phyloP scores from a whole-genome alignment of 2,797 vertebrate species.

The Meriones psammophilus region DNA sequence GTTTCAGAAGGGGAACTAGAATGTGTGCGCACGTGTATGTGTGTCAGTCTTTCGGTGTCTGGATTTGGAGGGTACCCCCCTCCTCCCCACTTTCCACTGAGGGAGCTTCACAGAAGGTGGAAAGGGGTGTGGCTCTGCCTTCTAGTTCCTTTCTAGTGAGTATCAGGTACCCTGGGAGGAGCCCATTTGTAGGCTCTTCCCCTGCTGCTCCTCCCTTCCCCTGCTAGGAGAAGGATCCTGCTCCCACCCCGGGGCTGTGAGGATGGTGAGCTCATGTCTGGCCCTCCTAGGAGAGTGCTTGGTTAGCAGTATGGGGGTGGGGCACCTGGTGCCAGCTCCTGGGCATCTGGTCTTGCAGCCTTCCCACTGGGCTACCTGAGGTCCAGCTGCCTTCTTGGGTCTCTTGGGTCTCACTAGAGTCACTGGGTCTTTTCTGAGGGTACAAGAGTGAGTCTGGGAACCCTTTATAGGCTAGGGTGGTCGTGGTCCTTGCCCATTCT shows the following conservation, averaged over 20 bases:
- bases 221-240: conserved; percentile 36
- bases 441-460: not conserved
- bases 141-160: not conserved
- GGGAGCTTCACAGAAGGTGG: conserved; percentile 10
- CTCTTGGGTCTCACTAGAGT: not conserved
- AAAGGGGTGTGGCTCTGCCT: not conserved
- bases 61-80: conserved; percentile 5
- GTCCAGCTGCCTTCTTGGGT: not conserved
- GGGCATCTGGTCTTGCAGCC: not conserved
- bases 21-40: not conserved
- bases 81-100: not conserved
- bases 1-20: conserved; percentile 68
- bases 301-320: conserved; percentile 39
- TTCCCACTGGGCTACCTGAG: not conserved
- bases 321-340: conserved; percentile 34
- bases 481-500: not conserved
- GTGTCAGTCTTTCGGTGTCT: not conserved
- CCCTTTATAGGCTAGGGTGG: not conserved
- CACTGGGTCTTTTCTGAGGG: not conserved
- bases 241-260: conserved; percentile 54
- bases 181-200: not conserved
- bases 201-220: not conserved
- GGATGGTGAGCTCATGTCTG: conserved; percentile 83
- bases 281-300: conserved; percentile 68
- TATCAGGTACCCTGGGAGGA: conserved; percentile 36